These are phyloP conservation scores for Discoglossus pictus DNA, from an alignment of 2,797 vertebrate species.

Conservation along the genomic window DNA sequence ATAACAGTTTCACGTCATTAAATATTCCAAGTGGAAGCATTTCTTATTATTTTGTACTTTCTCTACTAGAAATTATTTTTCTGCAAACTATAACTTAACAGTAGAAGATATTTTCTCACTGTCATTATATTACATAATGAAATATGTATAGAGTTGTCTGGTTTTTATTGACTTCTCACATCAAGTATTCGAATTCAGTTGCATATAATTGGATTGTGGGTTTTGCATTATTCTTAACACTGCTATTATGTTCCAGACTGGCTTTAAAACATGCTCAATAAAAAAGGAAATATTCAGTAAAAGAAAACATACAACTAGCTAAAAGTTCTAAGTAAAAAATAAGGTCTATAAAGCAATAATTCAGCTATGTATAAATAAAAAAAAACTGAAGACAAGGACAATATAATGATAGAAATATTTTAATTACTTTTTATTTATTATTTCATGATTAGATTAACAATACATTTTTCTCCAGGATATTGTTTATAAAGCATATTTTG, in stretches of 20 bases:
- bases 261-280: conserved; percentile 19
- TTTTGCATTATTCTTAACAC: conserved; percentile 41
- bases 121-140: conserved; percentile 36
- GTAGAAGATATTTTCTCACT: conserved; percentile 6
- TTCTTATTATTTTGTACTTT: conserved; percentile 1
- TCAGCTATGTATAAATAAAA: no score
- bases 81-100: conserved; percentile 2
- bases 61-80: neutral
- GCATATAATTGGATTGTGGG: conserved; percentile 42
- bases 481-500: no score
- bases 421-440: no score
- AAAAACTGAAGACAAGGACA: no score
- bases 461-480: no score
- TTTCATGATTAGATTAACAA: no score
- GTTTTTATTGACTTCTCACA: conserved; percentile 46
- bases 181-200: conserved; percentile 36
- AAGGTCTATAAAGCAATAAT: no score
- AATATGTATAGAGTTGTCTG: conserved; percentile 45
- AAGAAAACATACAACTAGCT: no score
- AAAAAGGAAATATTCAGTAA: conserved; percentile 2
- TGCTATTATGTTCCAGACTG: conserved; percentile 13
- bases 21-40: conserved; percentile 7
- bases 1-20: conserved; percentile 15
- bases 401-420: no score
- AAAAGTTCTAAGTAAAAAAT: no score